Evolutionary conservation across 2,888 invertebrate genomes (phyloP).

Genomic region (Melanotus villosus): DNA sequence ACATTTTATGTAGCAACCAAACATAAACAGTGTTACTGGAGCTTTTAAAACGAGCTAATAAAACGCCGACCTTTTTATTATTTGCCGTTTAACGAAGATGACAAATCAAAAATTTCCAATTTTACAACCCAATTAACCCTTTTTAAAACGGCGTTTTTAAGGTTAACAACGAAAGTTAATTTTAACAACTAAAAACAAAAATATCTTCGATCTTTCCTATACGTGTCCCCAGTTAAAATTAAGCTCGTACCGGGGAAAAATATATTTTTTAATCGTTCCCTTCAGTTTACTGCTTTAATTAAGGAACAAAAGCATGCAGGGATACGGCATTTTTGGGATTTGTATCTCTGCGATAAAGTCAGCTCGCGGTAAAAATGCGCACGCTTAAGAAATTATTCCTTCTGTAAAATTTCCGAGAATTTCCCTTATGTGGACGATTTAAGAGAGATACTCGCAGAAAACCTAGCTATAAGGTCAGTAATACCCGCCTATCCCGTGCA

Average conservation of each 20-base stretch:
- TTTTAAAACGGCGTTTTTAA: too few species aligned
- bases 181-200: too few species aligned
- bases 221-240: neutral
- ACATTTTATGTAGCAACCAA: too few species aligned
- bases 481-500: constrained; percentile 39
- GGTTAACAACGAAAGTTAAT: too few species aligned
- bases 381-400: constrained; percentile 23
- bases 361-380: constrained; percentile 14
- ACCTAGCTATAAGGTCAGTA: constrained; percentile 32
- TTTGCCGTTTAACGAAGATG: too few species aligned
- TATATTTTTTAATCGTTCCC: neutral
- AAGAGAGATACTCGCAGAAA: constrained; percentile 25
- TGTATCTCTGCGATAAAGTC: constrained; percentile 19
- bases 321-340: too few species aligned
- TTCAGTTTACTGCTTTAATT: neutral
- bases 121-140: too few species aligned
- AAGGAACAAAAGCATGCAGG: neutral
- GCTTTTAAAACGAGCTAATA: too few species aligned
- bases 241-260: neutral
- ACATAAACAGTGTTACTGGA: too few species aligned
- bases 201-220: too few species aligned
- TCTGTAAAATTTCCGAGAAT: constrained; percentile 17
- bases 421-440: constrained; percentile 22
- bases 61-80: too few species aligned
- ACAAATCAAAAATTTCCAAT: too few species aligned